phyloP scores from a whole-genome alignment of 2,797 vertebrate genomes.

The Enteromius radiatus region DNA sequence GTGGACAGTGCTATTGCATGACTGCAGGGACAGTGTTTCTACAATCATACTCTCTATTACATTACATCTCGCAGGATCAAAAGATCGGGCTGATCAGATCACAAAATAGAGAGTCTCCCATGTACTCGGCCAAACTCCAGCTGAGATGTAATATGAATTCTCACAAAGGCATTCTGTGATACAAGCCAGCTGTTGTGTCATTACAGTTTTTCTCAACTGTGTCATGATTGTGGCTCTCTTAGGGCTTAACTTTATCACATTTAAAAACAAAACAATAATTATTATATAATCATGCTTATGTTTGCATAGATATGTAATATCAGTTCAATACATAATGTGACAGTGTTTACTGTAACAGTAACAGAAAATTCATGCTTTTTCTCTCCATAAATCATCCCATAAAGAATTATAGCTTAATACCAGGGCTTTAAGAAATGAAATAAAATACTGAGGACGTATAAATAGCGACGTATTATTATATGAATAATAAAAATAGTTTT shows the following conservation, averaged over 20 bases:
- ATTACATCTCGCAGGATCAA: conserved; percentile 1
- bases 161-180: background rate
- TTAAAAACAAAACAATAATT: background rate
- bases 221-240: background rate
- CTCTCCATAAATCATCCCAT: background rate
- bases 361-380: background rate
- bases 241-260: background rate
- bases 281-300: background rate
- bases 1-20: background rate
- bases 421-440: background rate
- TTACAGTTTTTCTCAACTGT: background rate
- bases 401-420: background rate
- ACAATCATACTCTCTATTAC: background rate
- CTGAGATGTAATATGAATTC: background rate
- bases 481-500: too few relatives aligned
- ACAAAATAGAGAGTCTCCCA: background rate
- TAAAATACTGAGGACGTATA: too few relatives aligned
- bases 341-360: background rate
- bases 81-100: background rate
- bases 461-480: background rate
- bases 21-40: background rate
- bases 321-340: background rate
- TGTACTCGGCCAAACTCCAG: background rate
- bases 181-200: background rate
- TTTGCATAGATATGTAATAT: background rate